Evolutionary conservation across 1,140 invertebrate species (phyloP), one percentile per base, ranked within the genome.

Genomic region (Caenorhabditis brenneri): DNA sequence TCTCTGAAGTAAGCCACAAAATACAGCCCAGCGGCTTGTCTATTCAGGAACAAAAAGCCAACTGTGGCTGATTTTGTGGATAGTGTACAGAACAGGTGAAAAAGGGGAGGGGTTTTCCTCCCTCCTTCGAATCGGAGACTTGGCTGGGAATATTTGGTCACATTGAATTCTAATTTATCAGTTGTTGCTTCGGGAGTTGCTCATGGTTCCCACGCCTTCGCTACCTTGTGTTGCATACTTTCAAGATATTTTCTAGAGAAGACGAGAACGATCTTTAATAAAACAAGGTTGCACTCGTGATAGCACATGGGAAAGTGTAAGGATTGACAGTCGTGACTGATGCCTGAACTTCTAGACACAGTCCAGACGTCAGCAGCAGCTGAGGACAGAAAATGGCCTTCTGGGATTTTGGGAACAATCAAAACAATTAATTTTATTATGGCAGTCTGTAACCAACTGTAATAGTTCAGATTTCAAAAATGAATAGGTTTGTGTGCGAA

Each of bases 21-120:
- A 24, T 55, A 55, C 53, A 6, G 5, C 53, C 0, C 7, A 24
- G 19, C 48, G 48, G 48, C n/a, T n/a, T 29, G 53, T 1, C 24
- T 6, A 58, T 29, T 9, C 15, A 58, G 58, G 58, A 65, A 65
- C 58, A 65, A 65, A 36, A 65, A 65, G n/a, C 36, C 58, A 65
- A 65, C 24, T 36, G 58, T 5, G 15, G 1, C 10, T n/a, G 9
- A 19, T 36, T 36, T 36, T 1, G 16, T 27, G 58, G 36, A n/a
- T n/a, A 33, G 31, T 15, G 58, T 33, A n/a, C 58, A 65, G 2
- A 16, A 9, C 58, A 65, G 58, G 58, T 65, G 58, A 65, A 65
- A 27, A 55, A 24, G 24, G 24, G 53, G 53, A 24, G 53, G 53
- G 53, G 22, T 33, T 65, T 65, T 9, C 24, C 29, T 15, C 27